These are phyloP conservation scores for Ictalurus furcatus DNA, from an alignment of 2,113 vertebrate genomes.

Conservation along the genomic window DNA sequence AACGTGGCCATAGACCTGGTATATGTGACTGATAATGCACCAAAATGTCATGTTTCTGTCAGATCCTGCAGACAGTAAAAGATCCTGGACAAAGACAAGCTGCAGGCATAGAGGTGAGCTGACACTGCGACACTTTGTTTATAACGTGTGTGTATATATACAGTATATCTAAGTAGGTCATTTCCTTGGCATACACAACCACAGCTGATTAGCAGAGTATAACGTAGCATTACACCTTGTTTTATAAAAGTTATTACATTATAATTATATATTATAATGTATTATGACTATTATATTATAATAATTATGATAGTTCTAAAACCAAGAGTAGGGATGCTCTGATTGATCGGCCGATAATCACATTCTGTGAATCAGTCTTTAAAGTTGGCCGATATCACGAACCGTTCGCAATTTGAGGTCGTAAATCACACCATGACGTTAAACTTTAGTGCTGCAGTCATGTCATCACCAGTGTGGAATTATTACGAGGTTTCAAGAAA, in stretches of 20 bases:
- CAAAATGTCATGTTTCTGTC: conserved; percentile 46
- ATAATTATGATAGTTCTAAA: background rate
- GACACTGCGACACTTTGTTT: background rate
- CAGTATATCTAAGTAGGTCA: background rate
- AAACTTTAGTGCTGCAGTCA: too few species aligned
- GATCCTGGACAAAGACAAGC: conserved; percentile 88
- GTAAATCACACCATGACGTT: too few species aligned
- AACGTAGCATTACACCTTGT: background rate
- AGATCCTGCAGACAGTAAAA: conserved; percentile 93
- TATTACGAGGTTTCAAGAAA: too few species aligned
- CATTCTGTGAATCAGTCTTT: too few species aligned
- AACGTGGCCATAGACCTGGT: background rate
- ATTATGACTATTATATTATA: too few species aligned
- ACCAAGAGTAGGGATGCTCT: background rate
- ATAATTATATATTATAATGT: too few species aligned
- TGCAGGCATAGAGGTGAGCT: conserved; percentile 89
- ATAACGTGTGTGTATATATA: background rate
- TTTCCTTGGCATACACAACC: background rate
- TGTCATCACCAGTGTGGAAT: too few species aligned
- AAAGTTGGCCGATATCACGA: too few species aligned
- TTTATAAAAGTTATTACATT: background rate
- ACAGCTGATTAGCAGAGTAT: background rate
- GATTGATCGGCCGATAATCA: too few species aligned
- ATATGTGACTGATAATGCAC: background rate
- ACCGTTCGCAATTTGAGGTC: too few species aligned